These are phyloP conservation scores for Dinomys branickii DNA, from an alignment of 2,113 vertebrate genomes.

Conservation along the genomic window DNA sequence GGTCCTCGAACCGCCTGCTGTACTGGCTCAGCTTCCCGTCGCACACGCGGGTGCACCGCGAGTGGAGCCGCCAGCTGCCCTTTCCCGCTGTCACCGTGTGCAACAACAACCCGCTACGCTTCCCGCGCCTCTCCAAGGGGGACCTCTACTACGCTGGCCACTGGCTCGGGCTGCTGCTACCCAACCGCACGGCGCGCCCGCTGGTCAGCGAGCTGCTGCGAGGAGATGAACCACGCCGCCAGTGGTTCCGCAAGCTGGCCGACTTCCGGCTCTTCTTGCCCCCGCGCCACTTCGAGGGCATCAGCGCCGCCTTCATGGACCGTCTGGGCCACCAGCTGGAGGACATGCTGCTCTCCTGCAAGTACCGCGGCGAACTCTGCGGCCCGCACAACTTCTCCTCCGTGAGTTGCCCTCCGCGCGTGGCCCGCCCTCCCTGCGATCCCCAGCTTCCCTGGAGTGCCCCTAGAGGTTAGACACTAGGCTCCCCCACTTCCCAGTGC, in stretches of 20 bases:
- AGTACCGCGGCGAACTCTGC: slow-evolving; percentile 96
- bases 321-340: slow-evolving; percentile 97
- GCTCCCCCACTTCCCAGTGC: not conserved
- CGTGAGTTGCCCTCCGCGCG: slow-evolving; percentile 89
- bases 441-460: not conserved
- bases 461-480: not conserved
- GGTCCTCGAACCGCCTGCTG: slow-evolving; percentile 96
- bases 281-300: slow-evolving; percentile 96
- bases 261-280: slow-evolving; percentile 97
- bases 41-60: slow-evolving; percentile 94
- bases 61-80: slow-evolving; percentile 95
- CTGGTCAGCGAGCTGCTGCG: slow-evolving; percentile 94
- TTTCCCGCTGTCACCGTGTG: slow-evolving; percentile 98
- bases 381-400: slow-evolving; percentile 98
- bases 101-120: slow-evolving; percentile 98
- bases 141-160: slow-evolving; percentile 97
- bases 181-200: slow-evolving; percentile 94
- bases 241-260: slow-evolving; percentile 97
- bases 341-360: slow-evolving; percentile 98
- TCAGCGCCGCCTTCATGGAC: slow-evolving; percentile 98
- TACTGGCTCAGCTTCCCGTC: slow-evolving; percentile 97
- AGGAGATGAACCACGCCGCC: slow-evolving; percentile 90
- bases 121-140: slow-evolving; percentile 97
- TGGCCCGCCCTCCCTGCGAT: not conserved
- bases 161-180: slow-evolving; percentile 95